Conservation (phyloP, 2,797 vertebrate species). For the Aphelocoma californica region DNA sequence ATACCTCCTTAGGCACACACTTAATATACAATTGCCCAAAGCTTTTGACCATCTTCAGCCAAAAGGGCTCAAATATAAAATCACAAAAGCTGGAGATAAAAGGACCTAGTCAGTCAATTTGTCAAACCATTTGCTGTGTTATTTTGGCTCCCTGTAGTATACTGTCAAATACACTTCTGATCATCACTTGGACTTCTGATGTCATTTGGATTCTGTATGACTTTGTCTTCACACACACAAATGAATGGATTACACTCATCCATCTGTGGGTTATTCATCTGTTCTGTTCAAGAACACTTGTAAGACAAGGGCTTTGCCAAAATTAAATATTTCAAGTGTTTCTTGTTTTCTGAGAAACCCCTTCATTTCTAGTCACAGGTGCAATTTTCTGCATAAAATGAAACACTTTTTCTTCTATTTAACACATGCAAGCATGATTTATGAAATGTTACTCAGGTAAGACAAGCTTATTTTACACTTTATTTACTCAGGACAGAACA, state of each 20-base stretch:
- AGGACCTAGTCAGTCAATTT: not conserved
- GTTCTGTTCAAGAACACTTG: not conserved
- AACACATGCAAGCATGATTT: not conserved
- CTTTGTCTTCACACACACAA: constrained; percentile 13
- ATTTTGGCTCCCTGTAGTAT: not conserved
- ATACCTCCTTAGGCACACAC: not conserved
- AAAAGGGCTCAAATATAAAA: not conserved
- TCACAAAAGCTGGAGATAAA: not conserved
- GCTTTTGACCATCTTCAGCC: not conserved
- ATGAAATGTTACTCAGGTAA: constrained; percentile 19
- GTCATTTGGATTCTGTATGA: constrained; percentile 1
- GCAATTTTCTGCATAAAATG: not conserved
- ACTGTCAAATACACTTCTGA: not conserved
- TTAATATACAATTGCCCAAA: not conserved
- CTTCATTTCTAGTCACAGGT: not conserved
- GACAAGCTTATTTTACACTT: constrained; percentile 49
- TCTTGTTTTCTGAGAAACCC: not conserved
- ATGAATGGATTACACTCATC: constrained; percentile 28
- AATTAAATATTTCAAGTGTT: not conserved
- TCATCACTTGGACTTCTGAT: not conserved
- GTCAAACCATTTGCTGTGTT: not conserved
- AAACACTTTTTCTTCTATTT: not conserved
- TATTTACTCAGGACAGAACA: constrained; percentile 36
- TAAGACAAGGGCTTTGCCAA: not conserved
- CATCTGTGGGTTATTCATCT: constrained; percentile 7